Base-by-base conservation (phyloP, 2,113 vertebrate species). In the Bos javanicus region DNA sequence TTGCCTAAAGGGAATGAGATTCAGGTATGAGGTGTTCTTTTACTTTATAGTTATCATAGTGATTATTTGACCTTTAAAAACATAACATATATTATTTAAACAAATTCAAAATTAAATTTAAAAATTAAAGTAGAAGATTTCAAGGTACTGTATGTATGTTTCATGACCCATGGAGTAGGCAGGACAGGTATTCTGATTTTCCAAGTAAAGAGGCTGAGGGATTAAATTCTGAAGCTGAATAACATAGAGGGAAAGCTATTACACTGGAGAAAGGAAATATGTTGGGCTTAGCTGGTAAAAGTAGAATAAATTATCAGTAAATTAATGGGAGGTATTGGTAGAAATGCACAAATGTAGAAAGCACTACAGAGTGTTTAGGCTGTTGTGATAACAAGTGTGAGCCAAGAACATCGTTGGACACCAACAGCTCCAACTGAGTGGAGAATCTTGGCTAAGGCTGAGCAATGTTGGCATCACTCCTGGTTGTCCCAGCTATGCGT, bases 101-200 rank as follows among this genome's bases (percentile, higher is more conserved):
- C 43, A 97, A 89, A 92, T 62, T 90, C 54, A 81, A 56, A 76
- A 84, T 91, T 81, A 80, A 90, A 46, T 93, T 48, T 84, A 94
- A 94, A 91, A 71, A 50, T 36, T 88, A 13, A 33, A 33, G 12
- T 71, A 57, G n/a, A 82, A 21, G 36, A 84, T 86, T 48, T 76
- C 30, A 62, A 92, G 26, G 50, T 67, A 48, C 19, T 39, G 0
- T 23, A 48, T 33, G 15, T 23, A 67, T n/a, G 46, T 81, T 92
- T 87, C 48, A 54, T 19, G 54, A 92, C 74, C 62, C 14, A 43
- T 16, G 33, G 57, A 81, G 3, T 54, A 36, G 67, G 83, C 3
- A 87, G 5, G 1, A 6, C 15, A 64, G 57, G 7, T 82, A 39
- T 36, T 15, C 8, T 71, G 6, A 28, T 92, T 93, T 95, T 95